Base-by-base conservation (phyloP, 2,888 invertebrate species). In the Caenorhabditis doughertyi region DNA sequence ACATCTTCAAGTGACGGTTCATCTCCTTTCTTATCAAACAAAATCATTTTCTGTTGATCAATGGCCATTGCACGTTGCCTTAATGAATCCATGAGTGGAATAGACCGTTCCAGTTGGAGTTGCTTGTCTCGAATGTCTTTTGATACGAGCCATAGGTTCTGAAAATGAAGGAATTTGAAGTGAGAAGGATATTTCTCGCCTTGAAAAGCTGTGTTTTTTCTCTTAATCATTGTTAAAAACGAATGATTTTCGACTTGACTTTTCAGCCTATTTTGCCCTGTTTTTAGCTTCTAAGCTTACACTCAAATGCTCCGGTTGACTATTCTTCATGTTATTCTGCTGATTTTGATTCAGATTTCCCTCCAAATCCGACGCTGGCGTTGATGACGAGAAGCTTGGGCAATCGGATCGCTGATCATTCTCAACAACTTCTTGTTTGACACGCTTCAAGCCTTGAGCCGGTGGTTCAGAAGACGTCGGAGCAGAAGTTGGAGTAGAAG, bases 111-210 rank as follows among this genome's bases (percentile, higher is more conserved):
- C 9, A 68, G 49, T 32, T 47, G 27, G 21, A 68, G 39, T n/a
- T 76, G 76, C 49, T 49, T 58, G 1, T 68, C 67, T 0, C 67
- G 76, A 49, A 76, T 76, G 9, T 67, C 68, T 21, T 68, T 76
- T 7, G 76, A 76, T 1, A 76, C 67, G 27, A 27, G 29, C 76
- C 76, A 76, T 4, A 76, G 51, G 23, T 49, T 25, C 74, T 73
- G 35, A 44, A 64, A 55, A n/a, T 13, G 27, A 27, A 32, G 18
- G 18, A 32, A 18, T 56, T 32, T 56, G 2, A 18, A 56, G 18
- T 23, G 23, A 53, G 25, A 39, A 23, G 18, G 13, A 49, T n/a
- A n/a, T n/a, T n/a, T n/a, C n/a, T n/a, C n/a, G n/a, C n/a, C n/a
- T n/a, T n/a, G n/a, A n/a, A n/a, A n/a, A n/a, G n/a, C n/a, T n/a